Evolutionary conservation across 2,888 invertebrate genomes (phyloP), one percentile per base, ranked within the genome.

Genomic region (Ditylenchus weischeri): DNA sequence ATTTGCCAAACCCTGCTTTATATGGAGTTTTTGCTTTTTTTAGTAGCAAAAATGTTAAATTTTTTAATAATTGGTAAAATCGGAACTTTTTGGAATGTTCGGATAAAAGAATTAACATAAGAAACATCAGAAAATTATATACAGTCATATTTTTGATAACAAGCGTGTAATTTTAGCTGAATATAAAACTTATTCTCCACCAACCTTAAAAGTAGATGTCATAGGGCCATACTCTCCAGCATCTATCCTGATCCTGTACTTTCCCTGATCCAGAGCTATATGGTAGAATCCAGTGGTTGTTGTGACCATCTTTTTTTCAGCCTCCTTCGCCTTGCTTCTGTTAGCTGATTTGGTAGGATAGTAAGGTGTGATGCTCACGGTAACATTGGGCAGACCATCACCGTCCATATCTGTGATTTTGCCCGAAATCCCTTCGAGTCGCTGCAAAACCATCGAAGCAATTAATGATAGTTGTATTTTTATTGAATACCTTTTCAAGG

Each of bases 351-450:
- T 19, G n/a, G 58, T 49, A 29, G 35, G 29, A 10, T 18, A n/a
- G n/a, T 50, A 29, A 19, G 64, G 65, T 29, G 63, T 59, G 8
- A 75, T 57, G 7, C 69, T 68, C 11, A 76, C 29, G 23, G 57
- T 68, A 0, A 72, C 66, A 47, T 62, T 43, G 18, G 66, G 38
- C 21, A 75, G 36, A 10, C 43, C 60, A 18, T 64, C 60, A 3
- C 68, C 74, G 18, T 62, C 57, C 23, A 61, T 62, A 43, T 69
- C 60, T 18, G 48, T 5, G 19, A 75, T 60, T 18, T 18, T 38
- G 10, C 73, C 69, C 6, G 68, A 65, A n/a, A 76, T 58, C 50
- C 75, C 75, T 72, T 76, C 70, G 2, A 75, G 61, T 19, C 70
- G 70, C 67, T 70, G 58, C 66, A 73, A 43, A 50, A 49, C 29